phyloP scores from a whole-genome alignment of 2,888 invertebrate species.

The Drosophila melanocephala region DNA sequence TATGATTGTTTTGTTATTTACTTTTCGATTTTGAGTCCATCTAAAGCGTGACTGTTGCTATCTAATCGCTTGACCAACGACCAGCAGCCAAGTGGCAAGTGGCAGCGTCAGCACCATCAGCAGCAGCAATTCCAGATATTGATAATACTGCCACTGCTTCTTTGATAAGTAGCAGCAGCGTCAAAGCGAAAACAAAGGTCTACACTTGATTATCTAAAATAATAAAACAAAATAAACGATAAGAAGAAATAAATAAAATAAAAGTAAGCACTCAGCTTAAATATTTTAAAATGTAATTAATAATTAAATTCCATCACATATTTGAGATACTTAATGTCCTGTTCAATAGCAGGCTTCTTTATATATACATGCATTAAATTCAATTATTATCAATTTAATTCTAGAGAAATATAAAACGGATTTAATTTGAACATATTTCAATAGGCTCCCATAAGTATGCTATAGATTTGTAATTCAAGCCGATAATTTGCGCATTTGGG shows the following conservation, averaged over 20 bases:
- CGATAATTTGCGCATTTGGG: constrained; percentile 10
- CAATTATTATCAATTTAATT: background rate
- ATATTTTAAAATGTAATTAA: background rate
- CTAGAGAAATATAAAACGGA: background rate
- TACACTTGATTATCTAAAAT: background rate
- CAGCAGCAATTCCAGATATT: constrained; percentile 42
- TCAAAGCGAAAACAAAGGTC: constrained; percentile 4
- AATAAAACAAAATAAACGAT: background rate
- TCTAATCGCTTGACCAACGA: constrained; percentile 41
- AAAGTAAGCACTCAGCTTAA: background rate
- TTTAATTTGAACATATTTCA: no score
- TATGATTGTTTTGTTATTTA: constrained; percentile 24
- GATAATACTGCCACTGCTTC: constrained; percentile 34
- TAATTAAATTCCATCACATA: no score
- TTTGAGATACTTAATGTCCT: no score
- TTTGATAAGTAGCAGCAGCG: constrained; percentile 38
- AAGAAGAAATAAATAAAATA: background rate
- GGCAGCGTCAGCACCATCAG: constrained; percentile 16
- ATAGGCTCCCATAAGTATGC: constrained; percentile 49
- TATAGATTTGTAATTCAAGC: constrained; percentile 37
- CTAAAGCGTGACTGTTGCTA: constrained; percentile 26
- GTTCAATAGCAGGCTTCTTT: background rate
- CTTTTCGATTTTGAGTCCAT: constrained; percentile 20
- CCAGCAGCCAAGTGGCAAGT: constrained; percentile 26
- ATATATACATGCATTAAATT: background rate